Evolutionary conservation across 2,113 vertebrate species (phyloP).

Genomic region (Zosterops borbonicus): DNA sequence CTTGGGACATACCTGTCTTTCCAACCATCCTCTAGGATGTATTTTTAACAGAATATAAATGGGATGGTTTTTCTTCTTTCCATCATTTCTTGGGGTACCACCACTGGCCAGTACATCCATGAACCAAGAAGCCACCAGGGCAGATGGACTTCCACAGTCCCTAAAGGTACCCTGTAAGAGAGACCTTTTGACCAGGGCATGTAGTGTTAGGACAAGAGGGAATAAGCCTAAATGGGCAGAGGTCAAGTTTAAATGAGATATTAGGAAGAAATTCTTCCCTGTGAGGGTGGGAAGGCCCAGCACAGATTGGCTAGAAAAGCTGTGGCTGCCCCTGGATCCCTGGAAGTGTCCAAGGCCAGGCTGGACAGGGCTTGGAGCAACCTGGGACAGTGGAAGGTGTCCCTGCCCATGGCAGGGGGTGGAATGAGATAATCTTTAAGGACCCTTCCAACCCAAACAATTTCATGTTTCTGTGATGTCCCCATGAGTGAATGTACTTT

Average conservation of each 20-base stretch:
- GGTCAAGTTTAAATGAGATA: not conserved
- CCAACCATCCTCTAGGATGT: not conserved
- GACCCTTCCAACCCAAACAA: not conserved
- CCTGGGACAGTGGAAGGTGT: not conserved
- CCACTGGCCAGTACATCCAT: not conserved
- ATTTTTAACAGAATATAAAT: not conserved
- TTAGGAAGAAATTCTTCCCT: not conserved
- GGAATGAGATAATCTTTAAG: not conserved
- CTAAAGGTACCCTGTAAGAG: not conserved
- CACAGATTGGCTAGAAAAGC: not conserved
- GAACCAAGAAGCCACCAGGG: not conserved
- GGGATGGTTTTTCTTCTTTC: not conserved
- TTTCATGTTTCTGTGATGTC: not conserved
- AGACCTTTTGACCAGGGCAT: not conserved
- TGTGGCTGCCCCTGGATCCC: not conserved
- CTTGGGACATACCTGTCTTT: not conserved
- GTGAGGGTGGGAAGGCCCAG: fast-evolving
- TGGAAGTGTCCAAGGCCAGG: not conserved
- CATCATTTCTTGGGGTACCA: not conserved
- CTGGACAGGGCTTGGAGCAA: fast-evolving
- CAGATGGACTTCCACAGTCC: not conserved
- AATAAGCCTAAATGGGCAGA: not conserved
- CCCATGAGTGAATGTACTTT: not conserved
- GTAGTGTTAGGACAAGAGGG: not conserved
- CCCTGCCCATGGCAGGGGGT: not conserved